Conservation (phyloP, 2,113 vertebrate species). For the Anolis carolinensis region DNA sequence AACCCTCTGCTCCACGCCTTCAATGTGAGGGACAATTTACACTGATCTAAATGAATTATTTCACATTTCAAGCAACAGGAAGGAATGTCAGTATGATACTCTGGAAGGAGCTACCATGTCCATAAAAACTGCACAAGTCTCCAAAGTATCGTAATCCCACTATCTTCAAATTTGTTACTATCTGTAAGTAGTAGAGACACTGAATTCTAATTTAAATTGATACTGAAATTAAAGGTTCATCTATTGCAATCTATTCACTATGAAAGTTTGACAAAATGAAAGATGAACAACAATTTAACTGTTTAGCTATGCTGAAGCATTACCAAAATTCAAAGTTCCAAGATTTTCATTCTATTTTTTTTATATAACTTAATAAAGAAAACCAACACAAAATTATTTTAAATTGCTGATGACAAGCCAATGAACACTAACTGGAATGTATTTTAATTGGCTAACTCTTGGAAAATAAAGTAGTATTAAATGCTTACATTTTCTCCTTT, state of each 20-base stretch:
- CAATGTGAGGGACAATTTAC: too few species aligned
- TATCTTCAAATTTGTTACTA: background rate
- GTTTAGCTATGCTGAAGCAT: constrained; percentile 37
- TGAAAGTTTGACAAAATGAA: constrained; percentile 40
- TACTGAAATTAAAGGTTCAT: background rate
- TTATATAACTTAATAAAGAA: constrained; percentile 28
- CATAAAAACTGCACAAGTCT: background rate
- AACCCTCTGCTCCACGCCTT: too few species aligned
- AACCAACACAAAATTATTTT: constrained; percentile 50
- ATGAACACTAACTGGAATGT: constrained; percentile 40
- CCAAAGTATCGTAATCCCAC: background rate
- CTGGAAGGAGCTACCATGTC: too few species aligned
- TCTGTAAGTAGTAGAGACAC: too few species aligned
- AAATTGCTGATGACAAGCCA: constrained; percentile 49
- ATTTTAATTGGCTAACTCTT: constrained; percentile 56
- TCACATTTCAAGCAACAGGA: too few species aligned
- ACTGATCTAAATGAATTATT: too few species aligned
- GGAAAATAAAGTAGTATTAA: constrained; percentile 38
- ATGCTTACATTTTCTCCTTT: constrained; percentile 23
- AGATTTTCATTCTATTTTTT: constrained; percentile 29
- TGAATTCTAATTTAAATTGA: background rate
- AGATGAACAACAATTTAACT: constrained; percentile 45
- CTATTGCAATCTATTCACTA: background rate
- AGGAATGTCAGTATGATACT: too few species aligned
- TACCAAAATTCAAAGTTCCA: constrained; percentile 54